Conservation (phyloP, 2,113 vertebrate species). For the Erythrolamprus reginae region DNA sequence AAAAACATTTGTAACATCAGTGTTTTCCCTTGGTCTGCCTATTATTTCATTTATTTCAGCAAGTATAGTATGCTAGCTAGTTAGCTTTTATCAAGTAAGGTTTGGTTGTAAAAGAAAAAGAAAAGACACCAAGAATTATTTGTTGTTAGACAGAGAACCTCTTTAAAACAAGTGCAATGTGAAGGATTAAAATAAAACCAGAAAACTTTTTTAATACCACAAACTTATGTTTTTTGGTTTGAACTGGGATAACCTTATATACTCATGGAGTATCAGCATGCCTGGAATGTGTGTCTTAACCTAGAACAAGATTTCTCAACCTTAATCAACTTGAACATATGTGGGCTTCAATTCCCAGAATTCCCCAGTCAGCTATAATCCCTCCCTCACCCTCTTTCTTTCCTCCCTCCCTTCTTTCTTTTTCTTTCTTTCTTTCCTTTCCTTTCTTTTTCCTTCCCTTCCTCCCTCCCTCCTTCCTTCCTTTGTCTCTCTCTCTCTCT, state of each 20-base stretch:
- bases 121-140: background rate
- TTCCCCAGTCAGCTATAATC: too few species aligned
- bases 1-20: background rate
- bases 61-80: background rate
- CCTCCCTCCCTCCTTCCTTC: too few species aligned
- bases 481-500: too few species aligned
- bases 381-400: too few species aligned
- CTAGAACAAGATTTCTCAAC: background rate
- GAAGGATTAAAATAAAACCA: background rate
- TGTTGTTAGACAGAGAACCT: background rate
- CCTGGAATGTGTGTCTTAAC: background rate
- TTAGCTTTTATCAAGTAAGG: background rate
- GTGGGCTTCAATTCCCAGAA: background rate
- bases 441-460: too few species aligned
- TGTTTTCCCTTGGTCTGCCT: background rate
- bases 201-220: background rate
- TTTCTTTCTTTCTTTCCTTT: too few species aligned
- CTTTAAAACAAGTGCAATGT: background rate
- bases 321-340: background rate
- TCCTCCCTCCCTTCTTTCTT: too few species aligned
- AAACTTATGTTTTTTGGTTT: background rate
- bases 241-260: background rate
- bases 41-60: background rate
- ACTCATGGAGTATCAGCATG: too few species aligned
- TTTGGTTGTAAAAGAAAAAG: background rate